Evolutionary conservation across 2,888 invertebrate species (phyloP).

Genomic region (Harmothoe impar): DNA sequence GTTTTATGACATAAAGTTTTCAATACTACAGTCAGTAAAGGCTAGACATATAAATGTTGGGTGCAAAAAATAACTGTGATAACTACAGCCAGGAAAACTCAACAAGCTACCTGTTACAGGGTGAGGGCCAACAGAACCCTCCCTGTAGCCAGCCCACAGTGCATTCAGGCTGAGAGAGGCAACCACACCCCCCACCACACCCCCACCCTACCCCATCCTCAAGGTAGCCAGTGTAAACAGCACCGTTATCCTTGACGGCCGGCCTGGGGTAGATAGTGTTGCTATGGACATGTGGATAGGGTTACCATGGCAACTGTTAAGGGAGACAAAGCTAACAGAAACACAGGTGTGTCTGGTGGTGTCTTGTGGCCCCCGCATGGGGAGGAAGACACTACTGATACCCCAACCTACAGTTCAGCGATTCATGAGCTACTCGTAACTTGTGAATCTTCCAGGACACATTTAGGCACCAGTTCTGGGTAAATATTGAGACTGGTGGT

Average conservation of each 20-base stretch:
- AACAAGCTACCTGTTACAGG: too few species aligned
- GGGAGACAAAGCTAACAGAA: slow-evolving; percentile 22
- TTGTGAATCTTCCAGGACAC: too few species aligned
- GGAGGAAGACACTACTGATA: too few species aligned
- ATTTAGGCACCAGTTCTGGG: not conserved
- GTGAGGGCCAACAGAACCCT: too few species aligned
- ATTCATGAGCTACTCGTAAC: too few species aligned
- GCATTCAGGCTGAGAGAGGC: not conserved
- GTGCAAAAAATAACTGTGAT: too few species aligned
- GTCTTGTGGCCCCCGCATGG: not conserved
- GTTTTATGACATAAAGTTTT: too few species aligned
- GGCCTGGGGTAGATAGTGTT: slow-evolving; percentile 11
- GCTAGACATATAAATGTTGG: too few species aligned
- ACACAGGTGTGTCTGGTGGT: not conserved
- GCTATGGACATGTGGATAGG: slow-evolving; percentile 36
- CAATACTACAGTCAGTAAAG: too few species aligned
- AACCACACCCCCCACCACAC: not conserved
- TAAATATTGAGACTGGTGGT: slow-evolving; percentile 19
- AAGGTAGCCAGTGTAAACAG: slow-evolving; percentile 14
- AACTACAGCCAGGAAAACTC: too few species aligned
- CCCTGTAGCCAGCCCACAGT: too few species aligned
- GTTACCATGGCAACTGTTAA: slow-evolving; percentile 36
- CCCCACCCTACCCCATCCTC: not conserved
- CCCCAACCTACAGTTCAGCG: too few species aligned
- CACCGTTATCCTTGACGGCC: slow-evolving; percentile 13